phyloP scores from a whole-genome alignment of 2,113 vertebrate species.

The Pampusana beccarii region DNA sequence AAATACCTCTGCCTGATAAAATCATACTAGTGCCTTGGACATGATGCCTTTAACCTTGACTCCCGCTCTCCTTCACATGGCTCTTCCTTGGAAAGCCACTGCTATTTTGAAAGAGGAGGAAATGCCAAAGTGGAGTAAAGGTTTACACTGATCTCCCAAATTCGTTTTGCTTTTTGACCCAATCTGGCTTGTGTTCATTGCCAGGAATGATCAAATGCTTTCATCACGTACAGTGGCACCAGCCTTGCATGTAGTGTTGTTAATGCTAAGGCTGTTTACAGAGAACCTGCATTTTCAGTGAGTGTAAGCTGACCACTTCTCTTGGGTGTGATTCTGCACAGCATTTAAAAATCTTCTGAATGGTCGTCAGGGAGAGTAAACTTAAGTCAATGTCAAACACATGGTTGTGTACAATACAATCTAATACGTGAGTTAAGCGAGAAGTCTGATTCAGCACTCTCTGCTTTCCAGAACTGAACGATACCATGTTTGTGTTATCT shows the following conservation, averaged over 20 bases:
- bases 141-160: not conserved
- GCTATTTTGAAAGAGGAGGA: not conserved
- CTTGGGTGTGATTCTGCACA: not conserved
- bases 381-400: slow-evolving; percentile 13
- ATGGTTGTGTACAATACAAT: not conserved
- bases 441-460: slow-evolving; percentile 57
- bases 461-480: slow-evolving; percentile 24
- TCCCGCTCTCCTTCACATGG: slow-evolving; percentile 47
- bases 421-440: not conserved
- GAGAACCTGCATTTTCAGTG: not conserved
- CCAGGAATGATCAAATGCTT: not conserved
- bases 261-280: not conserved
- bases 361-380: not conserved
- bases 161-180: not conserved
- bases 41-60: slow-evolving; percentile 79
- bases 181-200: not conserved
- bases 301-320: not conserved
- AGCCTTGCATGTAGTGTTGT: not conserved
- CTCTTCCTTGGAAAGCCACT: slow-evolving; percentile 63
- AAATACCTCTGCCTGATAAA: not conserved
- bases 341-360: not conserved
- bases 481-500: not conserved
- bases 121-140: not conserved
- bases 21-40: not conserved
- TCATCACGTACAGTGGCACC: not conserved